Conservation (phyloP, 2,888 invertebrate genomes). For the Philonicus albiceps region DNA sequence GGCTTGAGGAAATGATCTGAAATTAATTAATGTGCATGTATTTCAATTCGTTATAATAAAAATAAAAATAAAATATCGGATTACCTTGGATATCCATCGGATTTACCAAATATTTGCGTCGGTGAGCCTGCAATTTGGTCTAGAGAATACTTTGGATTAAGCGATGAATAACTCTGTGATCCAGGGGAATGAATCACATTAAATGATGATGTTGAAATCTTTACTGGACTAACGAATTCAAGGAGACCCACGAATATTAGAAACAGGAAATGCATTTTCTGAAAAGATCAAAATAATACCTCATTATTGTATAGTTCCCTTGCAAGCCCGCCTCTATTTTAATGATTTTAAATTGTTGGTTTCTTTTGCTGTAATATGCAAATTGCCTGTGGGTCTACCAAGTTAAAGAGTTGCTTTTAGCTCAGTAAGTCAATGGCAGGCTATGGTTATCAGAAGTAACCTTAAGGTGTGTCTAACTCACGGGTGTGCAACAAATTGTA, state of each 20-base stretch:
- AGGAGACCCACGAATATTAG: background rate
- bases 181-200: background rate
- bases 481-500: background rate
- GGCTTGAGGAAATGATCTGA: background rate
- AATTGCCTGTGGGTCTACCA: background rate
- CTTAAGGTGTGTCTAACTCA: background rate
- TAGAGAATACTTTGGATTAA: background rate
- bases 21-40: background rate
- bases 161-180: background rate
- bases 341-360: background rate
- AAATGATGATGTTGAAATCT: slow-evolving; percentile 1
- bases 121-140: background rate
- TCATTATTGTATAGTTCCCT: background rate
- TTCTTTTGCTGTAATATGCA: background rate
- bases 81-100: background rate
- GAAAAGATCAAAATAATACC: background rate
- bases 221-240: background rate
- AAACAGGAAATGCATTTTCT: background rate
- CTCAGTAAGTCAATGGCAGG: background rate
- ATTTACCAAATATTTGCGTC: background rate
- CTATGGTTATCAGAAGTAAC: background rate
- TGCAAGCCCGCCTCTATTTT: background rate
- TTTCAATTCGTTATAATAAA: background rate
- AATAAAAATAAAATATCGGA: background rate
- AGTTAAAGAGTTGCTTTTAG: background rate